Evolutionary conservation across 2,113 vertebrate genomes (phyloP).

Genomic region (Nothoprocta perdicaria): DNA sequence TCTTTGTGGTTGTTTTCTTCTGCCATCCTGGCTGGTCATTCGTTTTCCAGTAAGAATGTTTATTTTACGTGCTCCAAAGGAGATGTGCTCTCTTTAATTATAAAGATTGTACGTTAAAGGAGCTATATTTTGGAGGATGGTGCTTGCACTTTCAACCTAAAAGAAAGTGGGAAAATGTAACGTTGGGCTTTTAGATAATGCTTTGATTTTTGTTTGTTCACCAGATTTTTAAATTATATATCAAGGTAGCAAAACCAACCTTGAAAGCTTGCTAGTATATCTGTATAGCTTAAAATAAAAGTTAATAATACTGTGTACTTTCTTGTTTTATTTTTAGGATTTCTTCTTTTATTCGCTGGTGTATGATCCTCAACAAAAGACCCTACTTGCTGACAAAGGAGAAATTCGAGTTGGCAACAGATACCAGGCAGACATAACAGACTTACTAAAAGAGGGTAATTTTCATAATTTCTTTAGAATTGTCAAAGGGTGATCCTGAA

Average conservation of each 20-base stretch:
- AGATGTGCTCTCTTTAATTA: neutral
- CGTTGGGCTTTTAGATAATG: neutral
- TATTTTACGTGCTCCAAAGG: neutral
- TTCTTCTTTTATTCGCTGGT: conserved; percentile 98
- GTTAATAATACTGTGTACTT: conserved; percentile 1
- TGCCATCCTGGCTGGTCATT: neutral
- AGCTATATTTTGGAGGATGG: neutral
- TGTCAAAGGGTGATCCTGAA: neutral
- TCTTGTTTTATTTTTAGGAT: conserved; percentile 82
- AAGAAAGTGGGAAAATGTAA: neutral
- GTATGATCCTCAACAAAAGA: conserved; percentile 98
- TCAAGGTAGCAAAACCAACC: neutral
- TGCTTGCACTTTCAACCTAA: neutral
- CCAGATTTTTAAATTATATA: neutral
- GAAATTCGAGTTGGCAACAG: conserved; percentile 97
- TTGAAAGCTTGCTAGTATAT: neutral
- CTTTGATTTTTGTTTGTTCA: neutral
- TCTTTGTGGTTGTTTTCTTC: neutral
- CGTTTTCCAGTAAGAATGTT: neutral
- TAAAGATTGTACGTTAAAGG: neutral
- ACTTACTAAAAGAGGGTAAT: conserved; percentile 91
- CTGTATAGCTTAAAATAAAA: neutral
- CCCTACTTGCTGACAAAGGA: conserved; percentile 95
- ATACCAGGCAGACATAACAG: conserved; percentile 97
- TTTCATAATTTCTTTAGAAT: neutral